phyloP scores from a whole-genome alignment of 2,113 vertebrate genomes.

The Argyrosomus japonicus region DNA sequence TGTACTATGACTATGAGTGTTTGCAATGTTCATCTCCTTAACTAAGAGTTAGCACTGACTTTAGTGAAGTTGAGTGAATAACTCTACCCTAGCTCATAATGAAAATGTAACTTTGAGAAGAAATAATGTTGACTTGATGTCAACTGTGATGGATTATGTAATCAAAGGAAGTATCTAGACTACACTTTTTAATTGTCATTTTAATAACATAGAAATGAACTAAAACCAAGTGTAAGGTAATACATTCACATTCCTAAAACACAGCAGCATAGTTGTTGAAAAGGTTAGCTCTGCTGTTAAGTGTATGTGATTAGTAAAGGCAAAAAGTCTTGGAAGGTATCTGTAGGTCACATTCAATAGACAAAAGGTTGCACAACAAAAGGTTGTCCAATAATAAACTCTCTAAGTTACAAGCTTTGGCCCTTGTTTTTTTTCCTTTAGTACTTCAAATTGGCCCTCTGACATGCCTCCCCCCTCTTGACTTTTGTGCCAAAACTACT shows the following conservation, averaged over 20 bases:
- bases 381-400: conserved; percentile 8
- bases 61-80: too few relatives aligned
- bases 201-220: background rate
- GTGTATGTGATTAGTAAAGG: background rate
- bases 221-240: background rate
- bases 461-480: background rate
- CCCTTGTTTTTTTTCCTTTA: background rate
- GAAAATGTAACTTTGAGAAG: background rate
- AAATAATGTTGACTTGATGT: background rate
- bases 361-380: background rate
- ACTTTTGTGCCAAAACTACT: conserved; percentile 12
- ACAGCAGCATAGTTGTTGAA: background rate
- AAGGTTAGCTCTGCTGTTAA: background rate
- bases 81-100: background rate
- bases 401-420: background rate
- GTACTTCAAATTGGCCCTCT: background rate
- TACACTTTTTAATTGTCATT: background rate
- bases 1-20: too few relatives aligned
- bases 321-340: background rate
- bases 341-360: background rate
- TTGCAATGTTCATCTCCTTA: too few relatives aligned
- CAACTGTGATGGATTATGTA: too few relatives aligned
- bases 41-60: too few relatives aligned
- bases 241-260: background rate
- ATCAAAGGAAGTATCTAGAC: background rate